These are phyloP conservation scores for Tokudaia tokunoshimensis DNA, from an alignment of 2,797 vertebrate species.

Conservation along the genomic window DNA sequence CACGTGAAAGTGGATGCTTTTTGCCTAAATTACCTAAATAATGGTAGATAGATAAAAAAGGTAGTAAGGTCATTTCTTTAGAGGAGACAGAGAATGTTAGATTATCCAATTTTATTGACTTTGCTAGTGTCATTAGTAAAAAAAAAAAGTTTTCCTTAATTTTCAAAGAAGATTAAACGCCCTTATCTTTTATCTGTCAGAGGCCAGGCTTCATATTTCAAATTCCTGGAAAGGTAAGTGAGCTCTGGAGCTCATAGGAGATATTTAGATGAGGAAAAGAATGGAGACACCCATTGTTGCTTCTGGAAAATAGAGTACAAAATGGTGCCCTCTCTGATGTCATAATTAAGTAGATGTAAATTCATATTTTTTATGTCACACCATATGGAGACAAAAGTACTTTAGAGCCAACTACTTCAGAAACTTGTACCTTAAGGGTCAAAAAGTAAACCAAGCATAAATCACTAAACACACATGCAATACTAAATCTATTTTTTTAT, in stretches of 20 bases:
- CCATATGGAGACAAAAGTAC: not conserved
- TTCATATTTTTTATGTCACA: constrained; percentile 49
- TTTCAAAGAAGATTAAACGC: constrained; percentile 68
- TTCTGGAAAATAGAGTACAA: constrained; percentile 59
- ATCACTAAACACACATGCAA: constrained; percentile 40
- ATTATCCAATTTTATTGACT: constrained; percentile 74
- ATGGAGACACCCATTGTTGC: constrained; percentile 26
- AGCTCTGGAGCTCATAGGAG: constrained; percentile 48
- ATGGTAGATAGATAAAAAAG: constrained; percentile 72
- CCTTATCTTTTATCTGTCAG: constrained; percentile 62
- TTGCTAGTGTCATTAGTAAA: constrained; percentile 61
- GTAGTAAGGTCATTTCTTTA: constrained; percentile 61
- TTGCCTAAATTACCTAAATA: constrained; percentile 74
- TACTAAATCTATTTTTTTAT: constrained; percentile 6
- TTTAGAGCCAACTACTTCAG: constrained; percentile 10
- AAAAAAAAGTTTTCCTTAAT: constrained; percentile 57
- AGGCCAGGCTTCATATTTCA: constrained; percentile 56
- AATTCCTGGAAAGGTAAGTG: constrained; percentile 51
- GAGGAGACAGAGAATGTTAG: constrained; percentile 59
- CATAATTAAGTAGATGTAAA: constrained; percentile 35
- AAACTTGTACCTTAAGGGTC: constrained; percentile 12
- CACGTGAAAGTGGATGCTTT: constrained; percentile 71
- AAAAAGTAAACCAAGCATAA: constrained; percentile 40
- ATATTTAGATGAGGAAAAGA: constrained; percentile 63
- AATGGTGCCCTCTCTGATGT: constrained; percentile 33